Percentiles rank a stretch among this genome's conserved stretches.
phyloP scores from a whole-genome alignment of 2,888 invertebrate genomes.

The Ligdia adustata region DNA sequence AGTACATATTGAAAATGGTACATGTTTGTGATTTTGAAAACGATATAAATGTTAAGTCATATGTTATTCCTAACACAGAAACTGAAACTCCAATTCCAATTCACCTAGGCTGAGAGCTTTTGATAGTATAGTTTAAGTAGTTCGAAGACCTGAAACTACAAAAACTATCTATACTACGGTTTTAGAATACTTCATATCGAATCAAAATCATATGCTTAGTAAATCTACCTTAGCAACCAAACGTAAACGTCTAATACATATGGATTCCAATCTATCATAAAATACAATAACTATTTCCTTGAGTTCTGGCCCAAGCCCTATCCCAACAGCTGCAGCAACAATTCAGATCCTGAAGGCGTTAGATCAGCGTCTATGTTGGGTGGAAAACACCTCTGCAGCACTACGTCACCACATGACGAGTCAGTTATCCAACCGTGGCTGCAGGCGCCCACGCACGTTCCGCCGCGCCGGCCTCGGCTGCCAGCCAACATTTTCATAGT shows the following conservation, averaged over 20 bases:
- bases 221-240: not conserved
- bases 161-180: too few relatives aligned
- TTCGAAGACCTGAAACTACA: too few relatives aligned
- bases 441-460: constrained; percentile 77
- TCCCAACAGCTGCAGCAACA: constrained; percentile 45
- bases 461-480: constrained; percentile 74
- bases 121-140: too few relatives aligned
- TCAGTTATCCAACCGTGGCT: constrained; percentile 71
- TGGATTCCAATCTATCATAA: not conserved
- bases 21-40: not conserved
- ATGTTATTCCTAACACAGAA: too few relatives aligned
- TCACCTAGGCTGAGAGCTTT: too few relatives aligned
- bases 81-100: too few relatives aligned
- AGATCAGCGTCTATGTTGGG: constrained; percentile 74
- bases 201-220: not conserved
- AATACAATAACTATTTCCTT: constrained; percentile 2
- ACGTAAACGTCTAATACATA: not conserved
- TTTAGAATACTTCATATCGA: not conserved
- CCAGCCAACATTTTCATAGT: constrained; percentile 80
- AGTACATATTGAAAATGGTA: constrained; percentile 11
- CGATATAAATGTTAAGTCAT: too few relatives aligned
- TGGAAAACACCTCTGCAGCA: constrained; percentile 82
- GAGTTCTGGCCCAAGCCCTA: constrained; percentile 34
- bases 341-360: constrained; percentile 41
- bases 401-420: constrained; percentile 71